Conservation (phyloP, 2,113 vertebrate species). For the Siphamia tubifer region DNA sequence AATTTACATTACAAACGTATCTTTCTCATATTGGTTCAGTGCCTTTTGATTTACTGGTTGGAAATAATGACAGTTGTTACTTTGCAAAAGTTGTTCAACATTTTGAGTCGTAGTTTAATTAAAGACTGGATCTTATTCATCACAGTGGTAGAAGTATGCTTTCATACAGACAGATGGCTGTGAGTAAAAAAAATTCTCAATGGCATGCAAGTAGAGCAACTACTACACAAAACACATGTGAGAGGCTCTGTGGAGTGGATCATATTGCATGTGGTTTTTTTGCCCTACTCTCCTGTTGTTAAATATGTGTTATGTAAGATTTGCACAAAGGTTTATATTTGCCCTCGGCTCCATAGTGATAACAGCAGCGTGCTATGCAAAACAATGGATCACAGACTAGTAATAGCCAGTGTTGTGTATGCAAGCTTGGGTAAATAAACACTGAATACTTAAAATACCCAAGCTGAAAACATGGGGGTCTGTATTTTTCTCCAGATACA, state of each 20-base stretch:
- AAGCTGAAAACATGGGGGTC: too few relatives aligned
- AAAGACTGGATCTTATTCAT: too few relatives aligned
- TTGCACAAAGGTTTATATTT: not conserved
- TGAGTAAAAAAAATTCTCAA: not conserved
- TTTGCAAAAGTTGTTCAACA: too few relatives aligned
- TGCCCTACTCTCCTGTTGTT: not conserved
- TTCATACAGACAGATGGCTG: too few relatives aligned
- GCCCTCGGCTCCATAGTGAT: not conserved
- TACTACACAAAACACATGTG: not conserved
- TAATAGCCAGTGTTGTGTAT: not conserved
- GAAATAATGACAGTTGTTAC: too few relatives aligned
- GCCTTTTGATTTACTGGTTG: too few relatives aligned
- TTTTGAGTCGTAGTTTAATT: too few relatives aligned
- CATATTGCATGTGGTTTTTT: not conserved
- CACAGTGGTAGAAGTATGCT: too few relatives aligned
- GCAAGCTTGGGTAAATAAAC: not conserved
- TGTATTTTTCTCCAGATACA: conserved; percentile 2
- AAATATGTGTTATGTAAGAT: not conserved
- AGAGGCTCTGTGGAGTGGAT: not conserved
- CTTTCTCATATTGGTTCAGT: too few relatives aligned
- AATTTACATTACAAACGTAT: too few relatives aligned
- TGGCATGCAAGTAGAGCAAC: not conserved
- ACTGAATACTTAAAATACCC: not conserved
- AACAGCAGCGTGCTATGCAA: not conserved
- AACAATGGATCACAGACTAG: not conserved